Percentiles rank a stretch among this genome's conserved stretches.
These are phyloP conservation scores for Cheilosia vernalis DNA, from an alignment of 2,888 invertebrate species.

Conservation along the genomic window DNA sequence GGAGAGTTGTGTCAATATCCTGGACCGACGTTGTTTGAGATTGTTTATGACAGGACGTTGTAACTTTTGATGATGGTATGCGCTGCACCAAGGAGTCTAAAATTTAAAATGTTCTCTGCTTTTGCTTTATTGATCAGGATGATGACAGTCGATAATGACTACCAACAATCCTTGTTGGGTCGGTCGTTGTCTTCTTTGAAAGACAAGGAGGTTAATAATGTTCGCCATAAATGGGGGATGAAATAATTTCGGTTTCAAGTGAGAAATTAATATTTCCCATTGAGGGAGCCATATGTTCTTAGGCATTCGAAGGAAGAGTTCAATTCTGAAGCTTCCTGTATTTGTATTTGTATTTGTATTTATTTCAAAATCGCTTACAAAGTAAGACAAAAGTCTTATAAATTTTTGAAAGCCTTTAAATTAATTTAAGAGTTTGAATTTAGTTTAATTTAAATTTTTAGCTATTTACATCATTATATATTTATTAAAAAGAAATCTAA, in stretches of 20 bases:
- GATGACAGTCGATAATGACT: conserved; percentile 38
- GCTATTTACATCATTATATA: too few relatives aligned
- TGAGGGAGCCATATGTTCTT: background rate
- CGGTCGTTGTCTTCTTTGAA: conserved; percentile 16
- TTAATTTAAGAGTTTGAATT: too few relatives aligned
- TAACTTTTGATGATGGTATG: conserved; percentile 63
- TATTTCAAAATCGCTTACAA: too few relatives aligned
- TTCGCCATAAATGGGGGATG: background rate
- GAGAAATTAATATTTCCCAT: background rate
- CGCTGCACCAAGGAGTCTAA: background rate
- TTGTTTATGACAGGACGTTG: conserved; percentile 72
- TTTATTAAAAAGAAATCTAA: too few relatives aligned
- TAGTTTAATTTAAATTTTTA: too few relatives aligned
- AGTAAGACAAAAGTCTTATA: too few relatives aligned
- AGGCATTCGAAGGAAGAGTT: background rate
- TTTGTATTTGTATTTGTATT: too few relatives aligned
- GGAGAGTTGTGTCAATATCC: conserved; percentile 43
- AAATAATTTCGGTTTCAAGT: background rate
- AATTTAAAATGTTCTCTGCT: conserved; percentile 6
- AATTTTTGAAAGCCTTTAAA: too few relatives aligned
- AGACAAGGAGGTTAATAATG: conserved; percentile 32
- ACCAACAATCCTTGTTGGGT: conserved; percentile 14
- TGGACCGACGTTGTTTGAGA: conserved; percentile 57
- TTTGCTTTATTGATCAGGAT: conserved; percentile 41
- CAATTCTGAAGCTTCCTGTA: too few relatives aligned